Evolutionary conservation across 2,113 vertebrate genomes (phyloP).

Genomic region (Thalassarche chlororhynchos): DNA sequence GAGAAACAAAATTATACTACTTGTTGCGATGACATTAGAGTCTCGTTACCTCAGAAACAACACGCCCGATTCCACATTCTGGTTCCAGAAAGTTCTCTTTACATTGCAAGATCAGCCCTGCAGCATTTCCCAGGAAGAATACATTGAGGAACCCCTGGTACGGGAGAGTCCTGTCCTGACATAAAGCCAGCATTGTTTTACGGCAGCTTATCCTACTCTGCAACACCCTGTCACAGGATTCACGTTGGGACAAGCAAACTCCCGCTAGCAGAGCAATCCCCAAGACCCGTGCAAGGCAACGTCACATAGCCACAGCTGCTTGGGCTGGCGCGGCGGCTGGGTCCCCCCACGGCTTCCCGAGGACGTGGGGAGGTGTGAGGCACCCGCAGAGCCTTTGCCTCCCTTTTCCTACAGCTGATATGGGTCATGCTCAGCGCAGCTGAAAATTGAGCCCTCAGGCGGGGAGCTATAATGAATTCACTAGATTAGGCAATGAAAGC

Average conservation of each 20-base stretch:
- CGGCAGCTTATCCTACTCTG: background rate
- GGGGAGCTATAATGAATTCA: constrained; percentile 55
- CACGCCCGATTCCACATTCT: fast-evolving
- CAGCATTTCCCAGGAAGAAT: background rate
- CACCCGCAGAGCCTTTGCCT: background rate
- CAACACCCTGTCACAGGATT: background rate
- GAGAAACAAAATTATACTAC: background rate
- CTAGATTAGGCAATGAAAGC: constrained; percentile 49
- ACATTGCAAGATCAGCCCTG: background rate
- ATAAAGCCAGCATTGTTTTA: background rate
- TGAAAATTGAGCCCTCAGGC: constrained; percentile 59
- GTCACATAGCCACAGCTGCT: background rate
- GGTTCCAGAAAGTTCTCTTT: background rate
- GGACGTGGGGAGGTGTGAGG: background rate
- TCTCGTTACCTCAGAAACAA: constrained; percentile 8
- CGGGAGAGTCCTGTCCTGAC: background rate
- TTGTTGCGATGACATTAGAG: background rate
- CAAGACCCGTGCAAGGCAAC: background rate
- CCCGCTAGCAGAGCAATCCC: background rate
- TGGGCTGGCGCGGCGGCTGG: fast-evolving
- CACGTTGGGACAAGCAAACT: fast-evolving
- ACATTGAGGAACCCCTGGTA: background rate
- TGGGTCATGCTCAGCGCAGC: constrained; percentile 31
- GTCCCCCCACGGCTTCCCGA: background rate
- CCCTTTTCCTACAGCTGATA: constrained; percentile 51